Evolutionary conservation across 2,113 vertebrate genomes (phyloP).

Genomic region (Prolemur simus): DNA sequence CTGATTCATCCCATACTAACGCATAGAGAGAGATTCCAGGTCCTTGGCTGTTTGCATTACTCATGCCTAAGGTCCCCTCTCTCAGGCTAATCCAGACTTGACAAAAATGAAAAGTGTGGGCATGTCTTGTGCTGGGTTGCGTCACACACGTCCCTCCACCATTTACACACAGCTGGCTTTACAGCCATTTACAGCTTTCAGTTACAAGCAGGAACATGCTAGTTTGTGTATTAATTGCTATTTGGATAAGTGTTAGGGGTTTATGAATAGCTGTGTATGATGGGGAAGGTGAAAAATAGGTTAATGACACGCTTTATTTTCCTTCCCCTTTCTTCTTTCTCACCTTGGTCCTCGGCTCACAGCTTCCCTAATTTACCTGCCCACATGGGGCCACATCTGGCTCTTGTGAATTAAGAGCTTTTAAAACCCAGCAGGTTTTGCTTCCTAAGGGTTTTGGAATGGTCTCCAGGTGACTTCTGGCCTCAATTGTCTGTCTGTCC

Average conservation of each 20-base stretch:
- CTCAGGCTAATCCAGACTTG: slow-evolving; percentile 72
- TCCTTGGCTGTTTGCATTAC: neutral
- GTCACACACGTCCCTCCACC: slow-evolving; percentile 49
- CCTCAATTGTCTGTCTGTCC: slow-evolving; percentile 71
- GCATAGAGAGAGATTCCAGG: neutral
- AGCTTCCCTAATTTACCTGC: neutral
- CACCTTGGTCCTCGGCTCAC: neutral
- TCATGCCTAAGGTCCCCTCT: neutral
- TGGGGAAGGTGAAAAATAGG: slow-evolving; percentile 36
- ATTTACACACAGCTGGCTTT: slow-evolving; percentile 46
- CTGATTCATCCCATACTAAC: neutral
- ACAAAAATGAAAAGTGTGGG: slow-evolving; percentile 48
- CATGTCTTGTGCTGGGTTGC: slow-evolving; percentile 35
- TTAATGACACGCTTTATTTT: neutral
- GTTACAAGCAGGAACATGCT: slow-evolving; percentile 62
- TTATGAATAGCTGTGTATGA: slow-evolving; percentile 6
- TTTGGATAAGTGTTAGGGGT: slow-evolving; percentile 44
- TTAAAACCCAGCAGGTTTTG: neutral
- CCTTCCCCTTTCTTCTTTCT: neutral
- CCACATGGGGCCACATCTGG: neutral
- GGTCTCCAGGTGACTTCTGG: slow-evolving; percentile 55
- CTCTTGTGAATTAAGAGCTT: neutral
- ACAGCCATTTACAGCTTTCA: slow-evolving; percentile 50
- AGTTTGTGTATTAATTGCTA: slow-evolving; percentile 50
- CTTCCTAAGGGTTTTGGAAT: neutral